These are phyloP conservation scores for Orgyia antiqua DNA, from an alignment of 2,888 invertebrate species.

Conservation along the genomic window DNA sequence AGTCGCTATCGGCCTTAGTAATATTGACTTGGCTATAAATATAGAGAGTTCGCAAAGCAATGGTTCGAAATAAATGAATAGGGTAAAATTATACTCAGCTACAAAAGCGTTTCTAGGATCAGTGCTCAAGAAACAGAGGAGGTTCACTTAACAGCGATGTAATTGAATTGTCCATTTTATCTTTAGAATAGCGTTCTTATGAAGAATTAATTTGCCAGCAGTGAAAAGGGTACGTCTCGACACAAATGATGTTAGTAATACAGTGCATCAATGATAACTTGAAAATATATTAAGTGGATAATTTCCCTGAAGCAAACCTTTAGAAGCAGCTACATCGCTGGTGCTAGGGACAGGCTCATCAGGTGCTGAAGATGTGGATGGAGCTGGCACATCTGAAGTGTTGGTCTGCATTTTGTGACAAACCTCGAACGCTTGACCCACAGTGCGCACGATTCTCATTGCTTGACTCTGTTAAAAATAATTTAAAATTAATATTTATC, in stretches of 20 bases:
- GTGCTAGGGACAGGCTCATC: constrained; percentile 40
- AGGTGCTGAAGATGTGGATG: constrained; percentile 58
- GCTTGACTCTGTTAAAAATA: constrained; percentile 91
- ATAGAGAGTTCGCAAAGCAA: constrained; percentile 16
- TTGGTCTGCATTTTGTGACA: constrained; percentile 95
- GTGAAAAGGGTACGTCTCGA: constrained; percentile 9
- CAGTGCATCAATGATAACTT: no score
- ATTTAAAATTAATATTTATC: no score
- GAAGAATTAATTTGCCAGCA: constrained; percentile 7
- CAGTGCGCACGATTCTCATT: constrained; percentile 98
- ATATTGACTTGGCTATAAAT: constrained; percentile 4
- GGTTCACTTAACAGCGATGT: constrained; percentile 3
- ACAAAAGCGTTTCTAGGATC: background rate
- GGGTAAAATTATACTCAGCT: constrained; percentile 1
- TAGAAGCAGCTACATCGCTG: constrained; percentile 45
- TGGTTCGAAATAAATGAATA: constrained; percentile 5
- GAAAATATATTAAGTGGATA: background rate
- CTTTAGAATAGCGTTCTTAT: constrained; percentile 6
- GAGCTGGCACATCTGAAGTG: constrained; percentile 53
- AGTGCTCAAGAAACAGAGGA: constrained; percentile 4
- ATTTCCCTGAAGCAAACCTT: no score
- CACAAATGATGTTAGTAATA: constrained; percentile 1
- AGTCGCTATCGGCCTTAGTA: constrained; percentile 17
- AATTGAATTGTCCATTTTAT: constrained; percentile 11
- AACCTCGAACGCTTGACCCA: constrained; percentile 99